Evolutionary conservation across 2,797 vertebrate species (phyloP), one percentile per base, ranked within the genome.

Genomic region (Catostomus latipinnis): DNA sequence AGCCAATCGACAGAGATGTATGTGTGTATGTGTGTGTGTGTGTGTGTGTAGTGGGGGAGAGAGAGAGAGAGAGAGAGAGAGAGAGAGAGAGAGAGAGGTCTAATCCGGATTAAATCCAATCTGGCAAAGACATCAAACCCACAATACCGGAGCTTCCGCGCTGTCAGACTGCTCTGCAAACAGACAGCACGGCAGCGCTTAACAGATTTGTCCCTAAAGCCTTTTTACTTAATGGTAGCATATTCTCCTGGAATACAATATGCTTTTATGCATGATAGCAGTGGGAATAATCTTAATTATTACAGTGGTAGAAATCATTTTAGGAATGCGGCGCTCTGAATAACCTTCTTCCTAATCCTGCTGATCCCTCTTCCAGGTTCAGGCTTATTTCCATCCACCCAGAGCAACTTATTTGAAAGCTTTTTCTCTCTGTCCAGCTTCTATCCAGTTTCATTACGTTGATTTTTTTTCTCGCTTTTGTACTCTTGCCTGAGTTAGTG

Each of bases 101-200:
- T 94, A 95, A 95, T 95, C 93, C 93, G 92, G 93, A 95, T 95
- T 95, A 94, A 94, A 94, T 97, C 96, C 96, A 98, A 98, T 97
- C 97, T 99, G 97, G 96, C 96, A 96, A 91, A 90, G 90, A 92
- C 93, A 94, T 94, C 93, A 94, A 94, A 92, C 93, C 92, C 89
- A 92, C 92, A 93, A 93, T 94, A 93, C 87, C 89, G 89, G 62
- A 92, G 95, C 94, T 94, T 90, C 90, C 91, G 93, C 95, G 90
- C 96, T 92, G 94, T 94, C 94, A 93, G 93, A 94, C 95, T 92
- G 89, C 91, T 93, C 93, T 88, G 90, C 92, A 93, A 91, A 95
- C 92, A 92, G 91, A 90, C 87, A 93, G 91, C 88, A 93, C 89
- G 88, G 86, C 89, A 90, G 91, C 94, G 92, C 94, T 97, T 96